phyloP scores from a whole-genome alignment of 2,888 invertebrate species.

The Myopa testacea region DNA sequence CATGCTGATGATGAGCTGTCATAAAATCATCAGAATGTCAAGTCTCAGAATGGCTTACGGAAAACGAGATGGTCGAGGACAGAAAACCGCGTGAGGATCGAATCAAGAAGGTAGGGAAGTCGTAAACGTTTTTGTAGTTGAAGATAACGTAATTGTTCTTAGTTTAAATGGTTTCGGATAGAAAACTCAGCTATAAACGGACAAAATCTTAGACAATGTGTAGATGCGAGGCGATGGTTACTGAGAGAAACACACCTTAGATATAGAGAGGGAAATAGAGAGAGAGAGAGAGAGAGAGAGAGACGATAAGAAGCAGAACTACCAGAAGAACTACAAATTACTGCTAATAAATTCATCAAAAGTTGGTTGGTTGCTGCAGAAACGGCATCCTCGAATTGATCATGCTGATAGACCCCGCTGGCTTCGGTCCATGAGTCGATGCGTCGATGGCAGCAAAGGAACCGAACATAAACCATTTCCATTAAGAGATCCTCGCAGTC shows the following conservation, averaged over 20 bases:
- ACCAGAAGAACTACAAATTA: too few species aligned
- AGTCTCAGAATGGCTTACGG: not conserved
- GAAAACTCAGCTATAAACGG: not conserved
- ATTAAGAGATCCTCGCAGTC: constrained; percentile 22
- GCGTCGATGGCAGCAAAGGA: too few species aligned
- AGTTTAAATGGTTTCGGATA: not conserved
- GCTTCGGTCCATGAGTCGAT: too few species aligned
- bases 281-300: not conserved
- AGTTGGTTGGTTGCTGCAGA: too few species aligned
- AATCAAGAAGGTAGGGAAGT: not conserved
- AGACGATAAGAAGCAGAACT: not conserved
- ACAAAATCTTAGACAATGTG: not conserved
- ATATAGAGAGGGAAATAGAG: not conserved
- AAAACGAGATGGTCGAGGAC: not conserved
- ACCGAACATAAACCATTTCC: not conserved
- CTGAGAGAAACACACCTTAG: not conserved
- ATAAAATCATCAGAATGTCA: constrained; percentile 58
- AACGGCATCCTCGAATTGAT: too few species aligned
- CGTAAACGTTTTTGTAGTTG: not conserved
- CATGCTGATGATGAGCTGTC: constrained; percentile 62
- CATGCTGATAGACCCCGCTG: too few species aligned
- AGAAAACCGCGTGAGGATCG: too few species aligned
- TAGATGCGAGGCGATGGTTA: not conserved
- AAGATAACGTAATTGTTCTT: not conserved
- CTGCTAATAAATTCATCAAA: too few species aligned